These are phyloP conservation scores for Cryptosula pallasiana DNA, from an alignment of 2,888 invertebrate species.

Conservation along the genomic window DNA sequence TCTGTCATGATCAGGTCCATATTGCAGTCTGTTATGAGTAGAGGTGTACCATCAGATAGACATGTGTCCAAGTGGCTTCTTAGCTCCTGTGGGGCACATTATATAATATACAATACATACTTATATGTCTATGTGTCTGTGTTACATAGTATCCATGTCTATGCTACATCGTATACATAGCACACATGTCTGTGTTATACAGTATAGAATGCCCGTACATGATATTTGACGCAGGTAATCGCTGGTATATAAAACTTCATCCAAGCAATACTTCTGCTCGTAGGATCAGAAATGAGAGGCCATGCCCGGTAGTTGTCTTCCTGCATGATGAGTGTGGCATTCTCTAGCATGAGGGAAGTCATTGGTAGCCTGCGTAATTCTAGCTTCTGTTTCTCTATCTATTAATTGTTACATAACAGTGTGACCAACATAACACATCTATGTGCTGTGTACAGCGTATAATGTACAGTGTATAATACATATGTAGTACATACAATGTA, in stretches of 20 bases:
- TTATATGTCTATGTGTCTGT: too few species aligned
- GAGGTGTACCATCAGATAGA: slow-evolving; percentile 47
- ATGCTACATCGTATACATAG: too few species aligned
- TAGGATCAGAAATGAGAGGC: slow-evolving; percentile 52
- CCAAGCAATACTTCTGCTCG: slow-evolving; percentile 46
- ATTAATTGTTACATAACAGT: slow-evolving; percentile 26
- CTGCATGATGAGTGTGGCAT: slow-evolving; percentile 49
- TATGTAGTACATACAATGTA: too few species aligned
- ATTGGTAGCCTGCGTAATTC: slow-evolving; percentile 42
- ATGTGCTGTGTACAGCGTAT: too few species aligned
- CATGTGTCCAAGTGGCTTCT: slow-evolving; percentile 51
- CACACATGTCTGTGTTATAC: background rate
- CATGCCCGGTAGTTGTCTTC: slow-evolving; percentile 46
- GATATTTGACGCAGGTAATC: slow-evolving; percentile 45
- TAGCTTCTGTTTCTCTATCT: slow-evolving; percentile 44
- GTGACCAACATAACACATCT: background rate
- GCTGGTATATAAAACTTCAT: slow-evolving; percentile 37
- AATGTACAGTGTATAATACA: too few species aligned
- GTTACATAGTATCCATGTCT: too few species aligned
- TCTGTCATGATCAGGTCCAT: slow-evolving; percentile 39
- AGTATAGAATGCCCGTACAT: slow-evolving; percentile 35
- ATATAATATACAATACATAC: background rate
- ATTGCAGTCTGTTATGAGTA: slow-evolving; percentile 51
- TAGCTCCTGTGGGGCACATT: slow-evolving; percentile 38
- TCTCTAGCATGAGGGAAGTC: slow-evolving; percentile 48